phyloP scores from a whole-genome alignment of 37 sponge, comb jelly and placozoan species.

The Geodia barretti region DNA sequence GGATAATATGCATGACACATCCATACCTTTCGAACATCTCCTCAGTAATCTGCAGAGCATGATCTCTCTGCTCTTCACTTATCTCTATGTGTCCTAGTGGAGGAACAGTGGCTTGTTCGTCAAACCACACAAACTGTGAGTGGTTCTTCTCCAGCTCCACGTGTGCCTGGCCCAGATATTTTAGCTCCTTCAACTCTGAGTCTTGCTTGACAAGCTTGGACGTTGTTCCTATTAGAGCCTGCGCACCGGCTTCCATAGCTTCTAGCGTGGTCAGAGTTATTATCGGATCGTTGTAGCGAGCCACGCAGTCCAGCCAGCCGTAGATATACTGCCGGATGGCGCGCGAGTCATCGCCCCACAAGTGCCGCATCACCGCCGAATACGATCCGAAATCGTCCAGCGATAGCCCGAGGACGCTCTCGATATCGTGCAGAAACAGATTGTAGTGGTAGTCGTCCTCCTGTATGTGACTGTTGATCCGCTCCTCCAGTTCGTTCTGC shows the following conservation, averaged over 20 bases:
- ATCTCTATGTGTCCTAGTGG: background rate
- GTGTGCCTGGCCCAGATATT: slow-evolving; percentile 6
- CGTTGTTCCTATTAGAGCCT: background rate
- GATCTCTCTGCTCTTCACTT: background rate
- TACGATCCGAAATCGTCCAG: slow-evolving; percentile 1
- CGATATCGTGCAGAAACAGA: slow-evolving; percentile 12
- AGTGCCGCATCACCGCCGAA: background rate
- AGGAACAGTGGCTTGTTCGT: background rate
- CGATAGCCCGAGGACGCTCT: background rate
- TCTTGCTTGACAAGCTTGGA: background rate
- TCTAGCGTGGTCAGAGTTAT: background rate
- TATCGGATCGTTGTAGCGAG: background rate
- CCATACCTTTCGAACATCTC: background rate
- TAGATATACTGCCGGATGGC: background rate
- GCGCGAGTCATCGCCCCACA: slow-evolving; percentile 2
- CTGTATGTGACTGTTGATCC: background rate
- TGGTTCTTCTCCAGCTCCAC: slow-evolving; percentile 11
- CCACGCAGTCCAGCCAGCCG: background rate
- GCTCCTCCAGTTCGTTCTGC: slow-evolving; percentile 10
- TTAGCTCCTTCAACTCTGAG: background rate
- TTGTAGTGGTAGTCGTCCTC: slow-evolving; percentile 23
- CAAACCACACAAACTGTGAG: background rate
- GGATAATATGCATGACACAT: no score
- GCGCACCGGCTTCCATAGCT: background rate
- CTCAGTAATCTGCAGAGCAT: background rate